Evolutionary conservation across 2,797 vertebrate species (phyloP).

Genomic region (Gymnocypris eckloni): DNA sequence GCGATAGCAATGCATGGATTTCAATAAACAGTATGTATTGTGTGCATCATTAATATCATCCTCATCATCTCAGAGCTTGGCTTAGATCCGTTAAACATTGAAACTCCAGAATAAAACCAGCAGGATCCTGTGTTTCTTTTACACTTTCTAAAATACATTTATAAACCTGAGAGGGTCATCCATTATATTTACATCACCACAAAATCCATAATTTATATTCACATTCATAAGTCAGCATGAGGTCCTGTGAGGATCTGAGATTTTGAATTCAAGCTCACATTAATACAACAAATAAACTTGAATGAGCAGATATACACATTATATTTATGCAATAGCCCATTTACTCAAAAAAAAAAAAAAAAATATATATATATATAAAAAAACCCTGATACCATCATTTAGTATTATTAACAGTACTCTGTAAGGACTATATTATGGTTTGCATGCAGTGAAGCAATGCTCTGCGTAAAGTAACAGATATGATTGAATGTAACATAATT

Average conservation of each 20-base stretch:
- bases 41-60: not conserved
- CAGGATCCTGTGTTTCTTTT: not conserved
- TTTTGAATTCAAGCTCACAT: not conserved
- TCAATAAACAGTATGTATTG: not conserved
- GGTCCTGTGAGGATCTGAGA: not conserved
- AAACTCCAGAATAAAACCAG: not conserved
- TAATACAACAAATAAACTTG: not conserved
- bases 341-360: too few species aligned
- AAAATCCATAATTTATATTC: not conserved
- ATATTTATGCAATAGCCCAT: not conserved
- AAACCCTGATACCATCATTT: not conserved
- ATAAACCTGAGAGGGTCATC: not conserved
- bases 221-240: constrained; percentile 13
- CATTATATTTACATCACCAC: not conserved
- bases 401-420: not conserved
- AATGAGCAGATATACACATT: not conserved
- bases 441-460: not conserved
- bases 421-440: too few species aligned
- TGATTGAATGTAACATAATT: not conserved
- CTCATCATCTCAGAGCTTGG: not conserved
- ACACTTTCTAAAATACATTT: not conserved
- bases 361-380: not conserved
- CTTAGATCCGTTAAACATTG: not conserved
- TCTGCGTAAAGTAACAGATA: not conserved
- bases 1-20: not conserved